Conservation (phyloP, 1,140 invertebrate genomes). For the Campoletis sonorensis region DNA sequence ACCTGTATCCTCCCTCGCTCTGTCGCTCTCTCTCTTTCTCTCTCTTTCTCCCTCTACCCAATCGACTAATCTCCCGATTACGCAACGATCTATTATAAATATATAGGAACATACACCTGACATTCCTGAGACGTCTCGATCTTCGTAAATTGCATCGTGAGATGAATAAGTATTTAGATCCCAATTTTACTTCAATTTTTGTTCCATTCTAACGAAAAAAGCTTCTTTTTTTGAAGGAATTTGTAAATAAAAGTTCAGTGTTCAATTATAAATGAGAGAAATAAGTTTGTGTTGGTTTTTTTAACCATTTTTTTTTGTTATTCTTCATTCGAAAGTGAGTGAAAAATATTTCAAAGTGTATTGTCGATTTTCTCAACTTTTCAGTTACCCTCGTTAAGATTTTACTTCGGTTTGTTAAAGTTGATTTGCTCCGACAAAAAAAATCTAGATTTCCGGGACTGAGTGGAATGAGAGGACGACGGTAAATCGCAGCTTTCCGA, state of each 20-base stretch:
- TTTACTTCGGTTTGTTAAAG: neutral
- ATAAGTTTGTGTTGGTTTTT: no score
- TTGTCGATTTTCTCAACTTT: no score
- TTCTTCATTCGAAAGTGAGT: no score
- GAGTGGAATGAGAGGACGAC: neutral
- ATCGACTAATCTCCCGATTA: slow-evolving; percentile 34
- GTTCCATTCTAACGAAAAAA: no score
- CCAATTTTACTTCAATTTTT: no score
- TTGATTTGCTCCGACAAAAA: neutral
- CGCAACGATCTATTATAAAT: neutral
- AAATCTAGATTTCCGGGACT: slow-evolving; percentile 15
- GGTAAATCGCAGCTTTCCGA: slow-evolving; percentile 35
- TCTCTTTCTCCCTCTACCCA: neutral
- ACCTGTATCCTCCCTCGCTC: neutral
- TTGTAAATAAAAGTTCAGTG: no score
- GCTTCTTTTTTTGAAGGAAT: no score
- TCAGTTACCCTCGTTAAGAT: neutral
- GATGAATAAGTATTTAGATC: no score
- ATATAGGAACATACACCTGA: neutral
- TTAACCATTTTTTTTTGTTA: no score
- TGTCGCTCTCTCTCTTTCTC: neutral
- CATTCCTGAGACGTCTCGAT: neutral
- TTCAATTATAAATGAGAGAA: no score
- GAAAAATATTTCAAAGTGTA: no score
- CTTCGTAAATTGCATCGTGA: slow-evolving; percentile 12